Percentiles rank a stretch among this genome's conserved stretches.
Evolutionary conservation across 2,797 vertebrate genomes (phyloP).

Genomic region (Micrastur ruficollis): DNA sequence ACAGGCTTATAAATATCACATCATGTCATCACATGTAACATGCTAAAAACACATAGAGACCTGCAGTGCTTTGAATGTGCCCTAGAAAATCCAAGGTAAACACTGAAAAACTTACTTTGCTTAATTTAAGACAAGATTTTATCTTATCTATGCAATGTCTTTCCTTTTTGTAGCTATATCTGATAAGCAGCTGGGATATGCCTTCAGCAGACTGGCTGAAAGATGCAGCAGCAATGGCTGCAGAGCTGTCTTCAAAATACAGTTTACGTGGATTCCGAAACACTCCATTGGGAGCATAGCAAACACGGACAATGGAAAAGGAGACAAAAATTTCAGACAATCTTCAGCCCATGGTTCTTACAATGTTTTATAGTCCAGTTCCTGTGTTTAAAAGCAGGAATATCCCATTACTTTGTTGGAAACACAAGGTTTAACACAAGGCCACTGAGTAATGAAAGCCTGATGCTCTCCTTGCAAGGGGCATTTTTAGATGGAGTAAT

Average conservation of each 20-base stretch:
- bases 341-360: background rate
- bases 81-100: background rate
- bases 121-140: background rate
- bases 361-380: background rate
- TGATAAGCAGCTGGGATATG: background rate
- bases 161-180: background rate
- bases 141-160: background rate
- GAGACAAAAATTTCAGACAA: background rate
- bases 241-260: background rate
- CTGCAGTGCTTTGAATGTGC: background rate
- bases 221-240: background rate
- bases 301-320: background rate
- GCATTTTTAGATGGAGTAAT: background rate
- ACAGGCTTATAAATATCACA: background rate
- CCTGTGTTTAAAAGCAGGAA: background rate
- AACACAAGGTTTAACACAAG: background rate
- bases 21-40: background rate
- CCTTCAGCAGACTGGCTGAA: background rate
- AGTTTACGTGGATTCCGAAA: background rate
- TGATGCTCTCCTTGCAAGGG: background rate
- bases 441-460: background rate
- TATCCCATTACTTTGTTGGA: background rate
- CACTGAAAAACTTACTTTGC: background rate
- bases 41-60: background rate
- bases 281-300: background rate